phyloP scores from a whole-genome alignment of 2,888 invertebrate species.

The Spodoptera exigua region DNA sequence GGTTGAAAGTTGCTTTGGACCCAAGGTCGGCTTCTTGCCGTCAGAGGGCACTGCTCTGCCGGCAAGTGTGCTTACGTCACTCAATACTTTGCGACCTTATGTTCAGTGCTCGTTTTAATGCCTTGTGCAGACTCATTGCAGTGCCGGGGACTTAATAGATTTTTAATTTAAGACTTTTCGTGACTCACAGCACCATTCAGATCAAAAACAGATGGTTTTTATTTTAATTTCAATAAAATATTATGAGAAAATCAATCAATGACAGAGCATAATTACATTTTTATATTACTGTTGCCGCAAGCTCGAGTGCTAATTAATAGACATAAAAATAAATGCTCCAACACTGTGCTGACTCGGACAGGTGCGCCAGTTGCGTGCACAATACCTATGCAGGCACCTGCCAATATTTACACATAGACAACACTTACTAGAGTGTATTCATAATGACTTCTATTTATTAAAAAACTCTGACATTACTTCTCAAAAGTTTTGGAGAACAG shows the following conservation, averaged over 20 bases:
- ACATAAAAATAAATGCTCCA: conserved; percentile 33
- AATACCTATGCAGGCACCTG: conserved; percentile 45
- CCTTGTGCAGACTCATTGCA: conserved; percentile 33
- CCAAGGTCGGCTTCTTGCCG: conserved; percentile 74
- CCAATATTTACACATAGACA: conserved; percentile 34
- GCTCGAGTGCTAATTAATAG: conserved; percentile 20
- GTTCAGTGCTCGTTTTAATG: conserved; percentile 31
- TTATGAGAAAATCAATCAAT: conserved; percentile 22
- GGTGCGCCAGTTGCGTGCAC: conserved; percentile 45
- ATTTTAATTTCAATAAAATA: conserved; percentile 13
- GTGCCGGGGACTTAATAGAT: neutral
- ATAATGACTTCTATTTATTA: no score
- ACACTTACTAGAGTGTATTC: conserved; percentile 1
- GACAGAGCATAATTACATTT: conserved; percentile 6
- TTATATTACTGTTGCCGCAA: conserved; percentile 1
- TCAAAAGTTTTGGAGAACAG: no score
- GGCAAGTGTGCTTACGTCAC: conserved; percentile 69
- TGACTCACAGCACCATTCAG: conserved; percentile 8
- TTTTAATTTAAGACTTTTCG: conserved; percentile 1
- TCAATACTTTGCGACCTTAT: conserved; percentile 48
- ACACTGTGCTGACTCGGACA: conserved; percentile 34
- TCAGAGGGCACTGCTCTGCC: conserved; percentile 73
- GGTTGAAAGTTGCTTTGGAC: conserved; percentile 82
- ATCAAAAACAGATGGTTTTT: neutral
- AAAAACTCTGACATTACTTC: no score